Evolutionary conservation across 2,888 invertebrate genomes (phyloP).

Genomic region (Rhodophaea formosa): DNA sequence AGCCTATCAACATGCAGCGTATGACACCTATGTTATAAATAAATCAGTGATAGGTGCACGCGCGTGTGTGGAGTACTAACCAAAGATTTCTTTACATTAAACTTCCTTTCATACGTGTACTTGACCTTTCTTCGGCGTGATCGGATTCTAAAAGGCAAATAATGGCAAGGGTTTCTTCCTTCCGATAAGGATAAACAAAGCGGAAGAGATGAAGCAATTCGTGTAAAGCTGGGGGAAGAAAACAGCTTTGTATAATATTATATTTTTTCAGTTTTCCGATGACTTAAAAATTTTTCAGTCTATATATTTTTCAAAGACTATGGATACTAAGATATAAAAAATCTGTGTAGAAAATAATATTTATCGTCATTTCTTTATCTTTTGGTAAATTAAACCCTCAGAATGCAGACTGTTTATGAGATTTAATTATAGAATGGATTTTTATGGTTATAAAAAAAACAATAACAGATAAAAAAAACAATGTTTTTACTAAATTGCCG

Average conservation of each 20-base stretch:
- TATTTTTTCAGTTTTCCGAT: too few species aligned
- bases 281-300: too few species aligned
- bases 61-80: neutral
- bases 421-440: too few species aligned
- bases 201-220: neutral
- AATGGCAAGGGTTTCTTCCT: neutral
- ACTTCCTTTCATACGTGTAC: constrained; percentile 4
- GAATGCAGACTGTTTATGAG: too few species aligned
- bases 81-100: neutral
- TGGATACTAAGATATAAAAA: too few species aligned
- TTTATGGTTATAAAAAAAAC: too few species aligned
- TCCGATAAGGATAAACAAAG: constrained; percentile 1
- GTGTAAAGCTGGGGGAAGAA: neutral
- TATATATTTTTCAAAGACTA: too few species aligned
- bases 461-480: too few species aligned
- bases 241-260: neutral
- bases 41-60: neutral
- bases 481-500: too few species aligned
- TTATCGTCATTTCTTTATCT: too few species aligned
- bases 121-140: constrained; percentile 14
- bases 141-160: constrained; percentile 1
- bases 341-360: too few species aligned
- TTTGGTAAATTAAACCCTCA: too few species aligned
- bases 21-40: neutral
- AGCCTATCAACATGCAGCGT: neutral